A percentile compares a stretch with the other conserved stretches of the same genome.
These are phyloP conservation scores for Sebastes paucispinis DNA, from an alignment of 2,797 vertebrate genomes.

Conservation along the genomic window DNA sequence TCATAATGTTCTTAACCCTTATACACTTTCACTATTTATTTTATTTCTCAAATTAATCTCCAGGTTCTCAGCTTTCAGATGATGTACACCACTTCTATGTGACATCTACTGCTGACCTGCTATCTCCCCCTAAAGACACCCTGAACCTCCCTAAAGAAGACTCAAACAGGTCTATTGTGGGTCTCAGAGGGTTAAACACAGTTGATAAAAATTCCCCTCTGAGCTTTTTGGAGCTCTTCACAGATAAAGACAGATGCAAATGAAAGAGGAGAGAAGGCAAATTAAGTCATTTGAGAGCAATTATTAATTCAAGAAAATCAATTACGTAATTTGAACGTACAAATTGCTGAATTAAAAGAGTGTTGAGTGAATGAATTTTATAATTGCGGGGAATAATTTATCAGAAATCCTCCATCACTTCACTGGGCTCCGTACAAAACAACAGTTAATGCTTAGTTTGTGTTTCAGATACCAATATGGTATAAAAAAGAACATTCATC, in stretches of 20 bases:
- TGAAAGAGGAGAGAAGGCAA: neutral
- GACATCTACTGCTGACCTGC: too few species aligned
- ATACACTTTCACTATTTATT: too few species aligned
- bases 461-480: slow-evolving; percentile 57
- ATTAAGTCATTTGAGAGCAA: neutral
- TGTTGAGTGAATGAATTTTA: neutral
- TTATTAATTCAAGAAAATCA: slow-evolving; percentile 4
- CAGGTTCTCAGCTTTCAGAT: too few species aligned
- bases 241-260: neutral
- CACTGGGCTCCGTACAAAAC: neutral
- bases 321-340: neutral
- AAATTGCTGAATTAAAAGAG: neutral
- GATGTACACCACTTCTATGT: too few species aligned
- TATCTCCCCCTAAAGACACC: too few species aligned
- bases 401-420: neutral
- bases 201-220: neutral
- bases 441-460: neutral
- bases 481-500: slow-evolving; percentile 36
- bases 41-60: too few species aligned
- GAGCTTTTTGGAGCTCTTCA: neutral
- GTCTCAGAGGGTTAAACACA: neutral
- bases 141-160: too few species aligned
- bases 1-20: too few species aligned
- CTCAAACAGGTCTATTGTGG: neutral
- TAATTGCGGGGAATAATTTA: neutral